Conservation (phyloP, 1,140 invertebrate genomes). For the Augochlora pura region DNA sequence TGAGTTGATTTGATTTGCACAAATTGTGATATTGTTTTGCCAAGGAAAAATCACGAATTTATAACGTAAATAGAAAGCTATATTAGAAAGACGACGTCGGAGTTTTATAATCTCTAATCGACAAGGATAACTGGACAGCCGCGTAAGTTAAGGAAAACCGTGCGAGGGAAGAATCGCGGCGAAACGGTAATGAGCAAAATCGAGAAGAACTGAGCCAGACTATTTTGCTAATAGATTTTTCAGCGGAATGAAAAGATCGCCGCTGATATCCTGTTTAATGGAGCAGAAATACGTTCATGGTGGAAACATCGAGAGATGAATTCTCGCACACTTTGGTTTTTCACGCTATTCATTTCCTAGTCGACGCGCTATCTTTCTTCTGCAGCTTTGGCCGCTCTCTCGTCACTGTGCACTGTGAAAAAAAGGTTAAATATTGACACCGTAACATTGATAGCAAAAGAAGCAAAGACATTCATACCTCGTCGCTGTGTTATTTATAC, state of each 20-base stretch:
- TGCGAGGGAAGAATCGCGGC: too few relatives aligned
- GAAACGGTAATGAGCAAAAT: constrained; percentile 20
- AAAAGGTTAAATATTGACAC: too few relatives aligned
- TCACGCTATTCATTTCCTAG: constrained; percentile 10
- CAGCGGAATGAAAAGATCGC: constrained; percentile 31
- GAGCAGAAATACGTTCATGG: constrained; percentile 18
- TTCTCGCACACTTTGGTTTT: constrained; percentile 28
- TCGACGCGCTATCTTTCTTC: constrained; percentile 6
- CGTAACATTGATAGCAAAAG: too few relatives aligned
- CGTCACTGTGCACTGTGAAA: background rate
- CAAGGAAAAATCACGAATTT: too few relatives aligned
- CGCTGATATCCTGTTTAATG: constrained; percentile 38
- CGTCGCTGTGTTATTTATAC: too few relatives aligned
- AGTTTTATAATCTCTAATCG: background rate
- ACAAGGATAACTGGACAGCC: background rate
- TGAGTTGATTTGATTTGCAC: too few relatives aligned
- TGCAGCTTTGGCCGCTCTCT: background rate
- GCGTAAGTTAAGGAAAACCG: background rate
- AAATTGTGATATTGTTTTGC: background rate
- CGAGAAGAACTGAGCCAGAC: constrained; percentile 5
- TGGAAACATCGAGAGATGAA: constrained; percentile 16
- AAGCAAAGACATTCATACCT: too few relatives aligned
- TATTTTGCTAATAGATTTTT: constrained; percentile 42
- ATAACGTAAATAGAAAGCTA: background rate
- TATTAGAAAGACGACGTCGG: background rate